Conservation (phyloP, 2,113 vertebrate genomes). For the Odocoileus hemionus region DNA sequence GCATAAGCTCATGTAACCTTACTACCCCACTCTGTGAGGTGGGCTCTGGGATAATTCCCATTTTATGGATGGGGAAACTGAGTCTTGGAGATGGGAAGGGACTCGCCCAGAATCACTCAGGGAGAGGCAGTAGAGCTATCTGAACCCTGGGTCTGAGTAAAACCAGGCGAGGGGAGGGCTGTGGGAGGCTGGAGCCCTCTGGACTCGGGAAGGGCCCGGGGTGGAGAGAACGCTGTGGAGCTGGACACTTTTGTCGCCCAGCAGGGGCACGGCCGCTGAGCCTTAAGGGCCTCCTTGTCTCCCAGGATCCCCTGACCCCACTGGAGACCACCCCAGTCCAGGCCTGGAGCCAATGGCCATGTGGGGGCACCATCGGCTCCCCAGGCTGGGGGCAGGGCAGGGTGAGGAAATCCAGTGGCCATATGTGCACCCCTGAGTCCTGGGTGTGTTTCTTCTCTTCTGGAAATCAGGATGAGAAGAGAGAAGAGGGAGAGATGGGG, state of each 20-base stretch:
- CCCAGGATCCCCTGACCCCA: background rate
- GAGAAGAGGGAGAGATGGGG: background rate
- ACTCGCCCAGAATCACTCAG: background rate
- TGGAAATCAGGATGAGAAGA: background rate
- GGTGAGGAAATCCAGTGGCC: background rate
- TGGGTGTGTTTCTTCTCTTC: background rate
- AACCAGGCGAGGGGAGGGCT: background rate
- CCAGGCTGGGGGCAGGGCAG: background rate
- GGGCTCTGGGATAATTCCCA: background rate
- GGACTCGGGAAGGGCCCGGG: background rate
- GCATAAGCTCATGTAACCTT: background rate
- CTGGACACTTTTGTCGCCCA: background rate
- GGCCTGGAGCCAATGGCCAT: background rate
- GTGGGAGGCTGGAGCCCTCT: background rate
- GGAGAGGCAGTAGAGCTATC: background rate
- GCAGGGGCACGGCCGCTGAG: background rate
- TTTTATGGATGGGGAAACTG: background rate
- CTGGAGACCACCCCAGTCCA: background rate
- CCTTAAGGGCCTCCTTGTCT: background rate
- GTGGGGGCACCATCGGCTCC: background rate
- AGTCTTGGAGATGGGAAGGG: background rate
- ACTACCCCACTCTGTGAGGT: background rate
- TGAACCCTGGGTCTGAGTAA: background rate
- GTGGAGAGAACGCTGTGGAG: background rate
- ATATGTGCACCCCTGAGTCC: background rate